Evolutionary conservation across 2,888 invertebrate genomes (phyloP).

Genomic region (Dioctria linearis): DNA sequence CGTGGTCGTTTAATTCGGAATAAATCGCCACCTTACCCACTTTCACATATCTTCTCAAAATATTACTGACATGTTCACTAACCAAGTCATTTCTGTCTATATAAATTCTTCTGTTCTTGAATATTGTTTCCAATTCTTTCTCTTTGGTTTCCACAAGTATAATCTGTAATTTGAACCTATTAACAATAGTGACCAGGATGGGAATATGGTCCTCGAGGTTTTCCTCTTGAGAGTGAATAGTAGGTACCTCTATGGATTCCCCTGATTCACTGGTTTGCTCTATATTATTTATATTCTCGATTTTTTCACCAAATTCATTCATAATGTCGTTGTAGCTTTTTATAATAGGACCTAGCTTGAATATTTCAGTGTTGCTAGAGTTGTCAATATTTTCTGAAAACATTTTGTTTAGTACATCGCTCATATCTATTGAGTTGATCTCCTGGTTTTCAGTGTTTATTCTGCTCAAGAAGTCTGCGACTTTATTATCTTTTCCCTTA

Average conservation of each 20-base stretch:
- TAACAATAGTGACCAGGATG: too few relatives aligned
- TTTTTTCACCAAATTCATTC: background rate
- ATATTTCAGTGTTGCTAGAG: background rate
- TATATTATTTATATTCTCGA: background rate
- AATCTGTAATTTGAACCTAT: too few relatives aligned
- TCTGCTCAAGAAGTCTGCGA: slow-evolving; percentile 34
- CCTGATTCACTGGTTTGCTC: background rate
- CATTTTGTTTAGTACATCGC: background rate
- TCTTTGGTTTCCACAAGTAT: too few relatives aligned
- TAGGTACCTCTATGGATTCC: slow-evolving; percentile 3
- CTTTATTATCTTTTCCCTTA: slow-evolving; percentile 29
- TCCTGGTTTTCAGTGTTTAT: slow-evolving; percentile 15
- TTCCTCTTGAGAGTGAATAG: slow-evolving; percentile 14
- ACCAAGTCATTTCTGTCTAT: too few relatives aligned
- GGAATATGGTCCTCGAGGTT: too few relatives aligned
- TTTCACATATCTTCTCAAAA: slow-evolving; percentile 10
- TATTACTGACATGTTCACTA: background rate
- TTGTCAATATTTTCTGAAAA: background rate
- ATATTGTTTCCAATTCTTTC: too few relatives aligned
- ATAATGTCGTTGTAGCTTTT: background rate
- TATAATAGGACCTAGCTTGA: background rate
- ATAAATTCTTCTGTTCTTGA: too few relatives aligned
- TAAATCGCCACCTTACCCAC: background rate
- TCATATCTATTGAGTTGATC: background rate
- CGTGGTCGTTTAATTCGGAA: too few relatives aligned